Base-by-base conservation (phyloP, 64 coral and sea anemone species). In the Stichodactyla mertensii region DNA sequence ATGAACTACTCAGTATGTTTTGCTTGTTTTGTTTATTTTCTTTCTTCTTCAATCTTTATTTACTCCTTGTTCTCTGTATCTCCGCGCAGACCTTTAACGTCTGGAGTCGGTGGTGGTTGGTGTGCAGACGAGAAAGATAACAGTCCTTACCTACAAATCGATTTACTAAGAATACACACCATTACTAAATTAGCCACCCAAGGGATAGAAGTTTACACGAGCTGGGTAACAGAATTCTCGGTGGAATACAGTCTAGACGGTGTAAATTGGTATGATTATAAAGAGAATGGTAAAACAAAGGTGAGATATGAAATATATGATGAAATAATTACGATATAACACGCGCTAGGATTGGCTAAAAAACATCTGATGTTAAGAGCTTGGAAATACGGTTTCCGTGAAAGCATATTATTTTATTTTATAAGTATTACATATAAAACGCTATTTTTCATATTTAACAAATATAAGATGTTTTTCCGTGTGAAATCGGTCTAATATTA, bases 141-240 rank as follows among this genome's bases (percentile, higher is more conserved):
- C 5, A 84, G 87, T 36, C 92, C 89, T 2, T 98, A 87, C 83
- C 79, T 98, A 84, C 82, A 98, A 92, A 83, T 98, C 53, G 94
- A 96, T 53, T 87, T 96, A 8, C 71, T 88, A 15, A 64, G 54
- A 14, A 89, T 92, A 57, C 88, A 96, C 52, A 96, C 91, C 36
- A 62, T 96, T 28, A 87, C 94, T 2, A 84, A 36, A 64, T 6
- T 96, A 18, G 88, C 20, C 13, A 96, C 85, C 1, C 91, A 93
- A 26, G 94, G 94, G 6, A 87, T 51, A 16, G 55, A 16, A 14
- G 79, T 67, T 23, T 87, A 61, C 27, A 36, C 83, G 6, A 55
- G 51, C 18, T 85, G 60, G 55, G 83, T 64, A 22, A 85, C 60
- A 16, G 13, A 85, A 24, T 85, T 28, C 24, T 54, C 53, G 6